Percentiles rank a stretch among this genome's conserved stretches.
phyloP scores from a whole-genome alignment of 1,140 invertebrate species.

The Plodia interpunctella region DNA sequence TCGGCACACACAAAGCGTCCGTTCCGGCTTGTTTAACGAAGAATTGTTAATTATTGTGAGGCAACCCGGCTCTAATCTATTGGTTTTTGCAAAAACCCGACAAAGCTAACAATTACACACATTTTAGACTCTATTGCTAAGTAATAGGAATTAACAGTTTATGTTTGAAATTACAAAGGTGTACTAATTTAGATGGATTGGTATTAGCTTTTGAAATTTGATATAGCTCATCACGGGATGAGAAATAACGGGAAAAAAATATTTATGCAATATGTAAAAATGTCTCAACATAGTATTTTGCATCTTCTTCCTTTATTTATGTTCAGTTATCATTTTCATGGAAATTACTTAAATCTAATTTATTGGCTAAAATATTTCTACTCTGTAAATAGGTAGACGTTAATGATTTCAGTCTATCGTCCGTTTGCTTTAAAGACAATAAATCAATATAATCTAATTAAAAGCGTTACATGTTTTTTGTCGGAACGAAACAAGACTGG shows the following conservation, averaged over 20 bases:
- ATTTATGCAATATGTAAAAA: no score
- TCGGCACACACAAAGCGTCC: slow-evolving; percentile 46
- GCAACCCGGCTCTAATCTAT: slow-evolving; percentile 27
- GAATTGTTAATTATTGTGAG: slow-evolving; percentile 45
- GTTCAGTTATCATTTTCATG: no score
- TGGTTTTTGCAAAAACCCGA: slow-evolving; percentile 13
- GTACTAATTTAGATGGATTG: no score
- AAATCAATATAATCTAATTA: slow-evolving; percentile 77
- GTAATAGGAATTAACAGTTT: neutral
- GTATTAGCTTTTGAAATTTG: no score
- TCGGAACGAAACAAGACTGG: slow-evolving; percentile 71
- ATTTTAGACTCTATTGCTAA: neutral
- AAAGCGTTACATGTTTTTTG: slow-evolving; percentile 75
- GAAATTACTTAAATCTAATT: no score
- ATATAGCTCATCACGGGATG: no score
- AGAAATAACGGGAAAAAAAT: no score
- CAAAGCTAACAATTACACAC: neutral
- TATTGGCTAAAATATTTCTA: no score
- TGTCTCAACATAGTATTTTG: no score
- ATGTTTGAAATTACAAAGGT: no score
- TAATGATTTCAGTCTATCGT: neutral
- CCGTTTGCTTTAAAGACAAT: slow-evolving; percentile 54
- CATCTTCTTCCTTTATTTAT: no score
- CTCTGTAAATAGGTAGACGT: no score
- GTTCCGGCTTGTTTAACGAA: slow-evolving; percentile 55